Evolutionary conservation across 2,888 invertebrate genomes (phyloP).

Genomic region (Molorchus minor): DNA sequence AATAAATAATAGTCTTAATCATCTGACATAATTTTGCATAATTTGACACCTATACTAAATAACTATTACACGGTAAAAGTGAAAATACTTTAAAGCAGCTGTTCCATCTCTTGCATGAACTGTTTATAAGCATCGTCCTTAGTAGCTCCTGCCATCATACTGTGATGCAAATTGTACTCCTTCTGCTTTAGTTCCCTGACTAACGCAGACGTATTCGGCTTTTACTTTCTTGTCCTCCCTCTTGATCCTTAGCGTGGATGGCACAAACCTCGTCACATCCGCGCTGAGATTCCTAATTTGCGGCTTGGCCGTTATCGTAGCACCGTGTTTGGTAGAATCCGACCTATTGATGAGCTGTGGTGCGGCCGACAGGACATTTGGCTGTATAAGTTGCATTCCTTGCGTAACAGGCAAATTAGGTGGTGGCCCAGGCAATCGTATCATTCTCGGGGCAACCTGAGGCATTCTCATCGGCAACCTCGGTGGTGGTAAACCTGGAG

Average conservation of each 20-base stretch:
- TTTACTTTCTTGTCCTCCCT: constrained; percentile 80
- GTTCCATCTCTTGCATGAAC: constrained; percentile 99
- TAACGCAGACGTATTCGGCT: constrained; percentile 65
- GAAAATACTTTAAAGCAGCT: constrained; percentile 72
- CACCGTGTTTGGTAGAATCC: constrained; percentile 66
- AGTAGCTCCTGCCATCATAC: constrained; percentile 65
- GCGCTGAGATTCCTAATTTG: constrained; percentile 93
- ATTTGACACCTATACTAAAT: not conserved
- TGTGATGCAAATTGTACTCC: constrained; percentile 59
- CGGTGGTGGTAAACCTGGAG: constrained; percentile 67
- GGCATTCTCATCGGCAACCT: constrained; percentile 67
- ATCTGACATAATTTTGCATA: too few relatives aligned
- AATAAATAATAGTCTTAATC: too few relatives aligned
- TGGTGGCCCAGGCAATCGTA: constrained; percentile 55
- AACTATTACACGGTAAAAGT: not conserved
- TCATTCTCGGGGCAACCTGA: constrained; percentile 64
- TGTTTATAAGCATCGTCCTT: constrained; percentile 99
- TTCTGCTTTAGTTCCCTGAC: constrained; percentile 66
- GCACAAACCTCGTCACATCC: constrained; percentile 95
- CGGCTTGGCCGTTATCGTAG: constrained; percentile 94
- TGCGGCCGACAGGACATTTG: constrained; percentile 81
- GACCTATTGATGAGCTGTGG: constrained; percentile 82
- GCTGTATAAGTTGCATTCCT: constrained; percentile 53
- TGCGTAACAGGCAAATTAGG: constrained; percentile 36
- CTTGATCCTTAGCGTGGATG: constrained; percentile 91